A percentile compares a stretch with the other conserved stretches of the same genome.
phyloP scores from a whole-genome alignment of 2,113 vertebrate species.

The Engraulis encrasicolus region DNA sequence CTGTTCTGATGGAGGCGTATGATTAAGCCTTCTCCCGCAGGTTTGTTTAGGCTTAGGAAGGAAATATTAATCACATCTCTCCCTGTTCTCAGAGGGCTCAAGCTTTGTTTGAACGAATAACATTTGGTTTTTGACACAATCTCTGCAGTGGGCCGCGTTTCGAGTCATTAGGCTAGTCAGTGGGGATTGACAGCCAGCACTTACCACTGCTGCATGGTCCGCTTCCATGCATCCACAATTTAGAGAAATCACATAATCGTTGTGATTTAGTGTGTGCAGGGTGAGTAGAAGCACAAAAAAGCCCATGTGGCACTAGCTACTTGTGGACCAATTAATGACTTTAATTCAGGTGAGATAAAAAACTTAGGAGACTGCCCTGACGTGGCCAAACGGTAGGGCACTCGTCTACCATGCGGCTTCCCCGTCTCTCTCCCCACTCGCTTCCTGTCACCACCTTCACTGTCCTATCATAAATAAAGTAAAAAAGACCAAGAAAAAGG shows the following conservation, averaged over 20 bases:
- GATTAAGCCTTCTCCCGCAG: conserved; percentile 2
- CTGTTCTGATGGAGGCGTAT: conserved; percentile 4
- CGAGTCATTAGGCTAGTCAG: not conserved
- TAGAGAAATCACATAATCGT: not conserved
- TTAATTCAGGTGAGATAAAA: not conserved
- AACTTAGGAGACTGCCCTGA: too few relatives aligned
- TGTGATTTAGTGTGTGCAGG: not conserved
- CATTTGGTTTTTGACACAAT: not conserved
- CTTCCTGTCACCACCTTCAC: too few relatives aligned
- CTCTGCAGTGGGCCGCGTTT: not conserved
- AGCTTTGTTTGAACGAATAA: conserved; percentile 23
- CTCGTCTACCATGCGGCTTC: too few relatives aligned
- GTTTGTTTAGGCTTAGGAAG: conserved; percentile 31
- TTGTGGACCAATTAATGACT: not conserved
- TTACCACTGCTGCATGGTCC: not conserved
- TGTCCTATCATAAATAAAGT: too few relatives aligned
- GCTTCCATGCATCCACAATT: not conserved
- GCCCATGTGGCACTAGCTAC: not conserved
- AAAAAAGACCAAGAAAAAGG: too few relatives aligned
- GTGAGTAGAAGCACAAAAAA: too few relatives aligned
- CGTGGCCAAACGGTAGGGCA: too few relatives aligned
- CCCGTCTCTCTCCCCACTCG: too few relatives aligned
- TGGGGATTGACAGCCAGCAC: not conserved
- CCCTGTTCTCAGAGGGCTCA: not conserved
- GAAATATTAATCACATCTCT: conserved; percentile 37